Base-by-base conservation (phyloP, 2,888 invertebrate species). In the Diogma glabrata region DNA sequence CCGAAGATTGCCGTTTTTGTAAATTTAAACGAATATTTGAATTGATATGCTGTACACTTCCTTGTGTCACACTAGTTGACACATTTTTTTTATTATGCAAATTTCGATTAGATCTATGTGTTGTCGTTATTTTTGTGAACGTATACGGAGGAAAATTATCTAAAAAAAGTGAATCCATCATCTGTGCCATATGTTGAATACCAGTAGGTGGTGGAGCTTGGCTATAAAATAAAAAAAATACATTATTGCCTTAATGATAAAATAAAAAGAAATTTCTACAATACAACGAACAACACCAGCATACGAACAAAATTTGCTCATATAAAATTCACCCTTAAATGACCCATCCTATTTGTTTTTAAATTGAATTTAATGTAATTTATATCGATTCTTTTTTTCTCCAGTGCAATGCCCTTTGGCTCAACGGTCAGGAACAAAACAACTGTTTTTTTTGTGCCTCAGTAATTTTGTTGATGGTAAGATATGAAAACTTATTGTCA, bases 111-210 rank as follows among this genome's bases (percentile, higher is more conserved):
- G 63, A 70, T 19, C 75, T 70, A 51, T 76, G 74, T 8, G 78
- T 71, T 51, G 73, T 70, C 28, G 78, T 75, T 65, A 81, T 76
- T 62, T 78, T 75, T 24, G 81, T 80, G 63, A 77, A 81, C 36
- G 78, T 75, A 60, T 79, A 81, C 22, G 82, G 81, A 56, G 81
- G 77, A 57, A 81, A 72, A 52, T 79, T 78, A 59, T 83, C 81
- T 52, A 77, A 67, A 66, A 82, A 79, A 64, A 84, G 72, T 2
- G 82, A 78, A 62, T 84, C 83, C 83, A 83, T 83, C 81, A 84
- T 81, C 49, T 81, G 72, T 48, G 83, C 81, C 77, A 84, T 79
- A 60, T 81, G 82, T 59, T 81, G 81, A 56, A 82, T 75, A 40
- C 71, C 72, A 43, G 67, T 66, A 12, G 77, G 72, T 50, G 76